phyloP scores from a whole-genome alignment of 2,113 vertebrate species.

The Pterocles gutturalis region DNA sequence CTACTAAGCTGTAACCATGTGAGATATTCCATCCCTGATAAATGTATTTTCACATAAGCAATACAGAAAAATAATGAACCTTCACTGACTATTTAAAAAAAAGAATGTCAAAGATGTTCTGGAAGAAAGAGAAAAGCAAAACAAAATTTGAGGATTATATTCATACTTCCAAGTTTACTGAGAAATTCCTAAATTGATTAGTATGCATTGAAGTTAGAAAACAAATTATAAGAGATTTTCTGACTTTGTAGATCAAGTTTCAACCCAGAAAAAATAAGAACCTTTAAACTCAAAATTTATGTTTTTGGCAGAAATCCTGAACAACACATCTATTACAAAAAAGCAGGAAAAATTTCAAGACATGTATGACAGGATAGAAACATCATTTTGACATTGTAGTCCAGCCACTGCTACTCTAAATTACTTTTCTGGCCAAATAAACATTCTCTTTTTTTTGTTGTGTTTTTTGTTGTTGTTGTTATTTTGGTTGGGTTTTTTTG shows the following conservation, averaged over 20 bases:
- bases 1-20: too few relatives aligned
- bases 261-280: not conserved
- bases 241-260: not conserved
- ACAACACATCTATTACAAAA: not conserved
- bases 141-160: not conserved
- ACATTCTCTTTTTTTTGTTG: fast-evolving
- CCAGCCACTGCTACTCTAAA: not conserved
- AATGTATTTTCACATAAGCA: not conserved
- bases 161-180: not conserved
- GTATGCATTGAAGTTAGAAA: too few relatives aligned
- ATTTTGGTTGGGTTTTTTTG: too few relatives aligned
- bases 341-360: not conserved
- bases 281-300: not conserved
- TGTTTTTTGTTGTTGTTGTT: too few relatives aligned
- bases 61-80: not conserved
- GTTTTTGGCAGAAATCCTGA: not conserved
- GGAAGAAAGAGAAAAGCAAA: not conserved
- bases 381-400: not conserved
- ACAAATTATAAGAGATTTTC: too few relatives aligned
- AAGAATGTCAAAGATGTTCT: not conserved
- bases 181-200: not conserved
- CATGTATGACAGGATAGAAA: not conserved
- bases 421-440: not conserved
- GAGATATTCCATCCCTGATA: too few relatives aligned
- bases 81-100: not conserved